phyloP scores from a whole-genome alignment of 2,797 vertebrate genomes.

The Tiaroga cobitis region DNA sequence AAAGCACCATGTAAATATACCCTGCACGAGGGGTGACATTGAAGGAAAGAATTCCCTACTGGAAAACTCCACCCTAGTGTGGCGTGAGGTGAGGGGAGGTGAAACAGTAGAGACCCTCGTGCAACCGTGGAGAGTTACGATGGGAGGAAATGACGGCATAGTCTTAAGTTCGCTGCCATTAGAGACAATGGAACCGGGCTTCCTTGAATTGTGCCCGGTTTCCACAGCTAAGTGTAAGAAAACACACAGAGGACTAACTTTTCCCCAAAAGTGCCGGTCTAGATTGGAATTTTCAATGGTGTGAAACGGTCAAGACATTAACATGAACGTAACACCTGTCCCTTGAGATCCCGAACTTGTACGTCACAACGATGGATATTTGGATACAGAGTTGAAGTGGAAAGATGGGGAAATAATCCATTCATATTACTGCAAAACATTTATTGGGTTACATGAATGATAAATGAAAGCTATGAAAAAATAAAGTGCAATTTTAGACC shows the following conservation, averaged over 20 bases:
- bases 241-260: slow-evolving; percentile 45
- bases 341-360: not conserved
- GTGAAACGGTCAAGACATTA: slow-evolving; percentile 42
- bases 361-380: not conserved
- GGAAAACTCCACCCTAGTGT: slow-evolving; percentile 19
- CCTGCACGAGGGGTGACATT: slow-evolving; percentile 33
- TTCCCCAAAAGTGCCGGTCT: slow-evolving; percentile 64
- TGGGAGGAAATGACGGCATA: slow-evolving; percentile 62
- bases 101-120: slow-evolving; percentile 38
- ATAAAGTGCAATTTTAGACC: slow-evolving; percentile 67
- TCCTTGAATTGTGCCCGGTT: slow-evolving; percentile 79
- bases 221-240: slow-evolving; percentile 69
- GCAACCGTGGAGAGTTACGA: slow-evolving; percentile 33
- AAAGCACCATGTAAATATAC: slow-evolving; percentile 63
- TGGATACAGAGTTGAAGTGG: not conserved
- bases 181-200: slow-evolving; percentile 75
- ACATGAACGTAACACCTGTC: not conserved
- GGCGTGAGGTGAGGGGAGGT: slow-evolving; percentile 46
- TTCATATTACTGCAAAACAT: slow-evolving; percentile 29
- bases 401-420: not conserved
- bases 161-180: slow-evolving; percentile 58
- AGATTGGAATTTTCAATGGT: slow-evolving; percentile 54
- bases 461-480: not conserved
- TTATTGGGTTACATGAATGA: slow-evolving; percentile 50
- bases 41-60: slow-evolving; percentile 61